Evolutionary conservation across 1,140 invertebrate species (phyloP), one percentile per base, ranked within the genome.

Genomic region (Idris sp.): DNA sequence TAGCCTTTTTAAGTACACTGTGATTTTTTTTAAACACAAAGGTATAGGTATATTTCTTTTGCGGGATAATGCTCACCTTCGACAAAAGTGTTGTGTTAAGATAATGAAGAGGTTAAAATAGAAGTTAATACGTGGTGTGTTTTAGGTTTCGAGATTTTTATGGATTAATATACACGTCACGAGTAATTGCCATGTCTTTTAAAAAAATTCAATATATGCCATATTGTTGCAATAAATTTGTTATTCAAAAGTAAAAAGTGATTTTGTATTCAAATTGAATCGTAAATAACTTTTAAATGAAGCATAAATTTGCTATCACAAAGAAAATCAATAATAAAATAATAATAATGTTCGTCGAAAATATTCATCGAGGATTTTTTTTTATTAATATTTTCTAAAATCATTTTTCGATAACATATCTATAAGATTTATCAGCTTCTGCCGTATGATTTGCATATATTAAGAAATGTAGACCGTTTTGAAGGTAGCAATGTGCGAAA

Each of bases 81-180:
- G 28, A 3, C 28, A 35, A 58, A 58, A 58, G 28, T 33, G 40
- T 58, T 58, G 18, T 16, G 28, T 36, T 58, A 44, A 58, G 40
- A 44, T 58, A 58, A 58, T 58, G 53, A 58, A 58, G 53, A 58
- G 53, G 40, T 44, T 58, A 44, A 58, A 58, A 58, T 40, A 25
- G 8, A n/a, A n/a, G n/a, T n/a, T n/a, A n/a, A n/a, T n/a, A n/a
- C 9, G 36, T 18, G 36, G 8, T n/a, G 36, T 40, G 36, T 1
- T 40, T 44, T 3, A n/a, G n/a, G n/a, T n/a, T n/a, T n/a, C n/a
- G n/a, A 13, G 25, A 14, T 30, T 44, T 28, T 44, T 44, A 26
- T 38, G 11, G 30, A 35, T 49, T 49, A 49, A 49, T 49, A 49
- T 49, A 49, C 44, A 40, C 6, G 18, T 19, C 36, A 38, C 8